These are phyloP conservation scores for Bettongia penicillata DNA, from an alignment of 2,113 vertebrate genomes.

Conservation along the genomic window DNA sequence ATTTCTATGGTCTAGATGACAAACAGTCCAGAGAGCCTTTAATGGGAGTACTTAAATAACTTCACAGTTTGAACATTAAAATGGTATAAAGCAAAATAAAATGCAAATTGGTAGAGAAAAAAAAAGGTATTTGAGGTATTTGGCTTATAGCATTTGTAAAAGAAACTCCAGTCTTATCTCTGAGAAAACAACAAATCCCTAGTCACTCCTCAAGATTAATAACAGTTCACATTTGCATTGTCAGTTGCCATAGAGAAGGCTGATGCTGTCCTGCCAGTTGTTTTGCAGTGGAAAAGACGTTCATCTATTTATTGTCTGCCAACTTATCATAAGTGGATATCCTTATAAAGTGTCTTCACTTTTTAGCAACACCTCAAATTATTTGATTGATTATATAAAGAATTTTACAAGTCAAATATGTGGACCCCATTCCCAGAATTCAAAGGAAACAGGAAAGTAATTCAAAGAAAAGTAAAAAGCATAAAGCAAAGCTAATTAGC, in stretches of 20 bases:
- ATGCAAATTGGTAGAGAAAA: background rate
- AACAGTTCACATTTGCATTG: conserved; percentile 86
- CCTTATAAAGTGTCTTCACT: conserved; percentile 53
- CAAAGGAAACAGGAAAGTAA: too few species aligned
- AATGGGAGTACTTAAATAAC: conserved; percentile 71
- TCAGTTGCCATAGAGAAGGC: conserved; percentile 80
- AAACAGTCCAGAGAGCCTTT: conserved; percentile 79
- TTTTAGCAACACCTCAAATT: background rate
- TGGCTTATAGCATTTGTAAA: conserved; percentile 82
- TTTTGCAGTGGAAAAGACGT: conserved; percentile 79
- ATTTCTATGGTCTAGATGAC: conserved; percentile 80
- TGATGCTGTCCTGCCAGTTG: conserved; percentile 53
- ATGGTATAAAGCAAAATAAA: conserved; percentile 32
- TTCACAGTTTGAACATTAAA: conserved; percentile 19
- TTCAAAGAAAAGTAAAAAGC: conserved; percentile 33
- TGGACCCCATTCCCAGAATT: background rate
- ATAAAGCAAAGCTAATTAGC: background rate
- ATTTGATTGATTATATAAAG: conserved; percentile 24
- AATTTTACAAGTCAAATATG: background rate
- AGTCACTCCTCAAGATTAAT: conserved; percentile 86
- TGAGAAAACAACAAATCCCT: conserved; percentile 86
- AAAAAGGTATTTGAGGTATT: conserved; percentile 69
- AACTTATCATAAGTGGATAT: conserved; percentile 61
- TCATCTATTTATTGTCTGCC: conserved; percentile 76
- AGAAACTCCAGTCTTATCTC: conserved; percentile 84